Evolutionary conservation across 2,113 vertebrate species (phyloP).

Genomic region (Ictalurus furcatus): DNA sequence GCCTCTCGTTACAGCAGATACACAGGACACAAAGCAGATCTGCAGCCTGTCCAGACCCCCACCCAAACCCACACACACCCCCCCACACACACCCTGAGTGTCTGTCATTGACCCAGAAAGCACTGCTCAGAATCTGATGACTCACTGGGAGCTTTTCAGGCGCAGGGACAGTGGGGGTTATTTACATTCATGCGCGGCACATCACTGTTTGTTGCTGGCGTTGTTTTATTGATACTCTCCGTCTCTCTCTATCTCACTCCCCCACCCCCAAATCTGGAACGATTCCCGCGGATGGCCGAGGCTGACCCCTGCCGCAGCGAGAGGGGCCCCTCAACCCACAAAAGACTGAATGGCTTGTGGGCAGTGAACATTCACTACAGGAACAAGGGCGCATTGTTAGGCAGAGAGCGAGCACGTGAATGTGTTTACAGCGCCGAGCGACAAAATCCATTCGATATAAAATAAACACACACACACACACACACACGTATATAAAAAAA

Average conservation of each 20-base stretch:
- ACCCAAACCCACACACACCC: background rate
- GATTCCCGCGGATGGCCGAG: conserved; percentile 71
- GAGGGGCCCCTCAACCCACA: conserved; percentile 68
- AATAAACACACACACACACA: background rate
- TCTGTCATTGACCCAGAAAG: conserved; percentile 50
- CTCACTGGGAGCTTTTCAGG: conserved; percentile 52
- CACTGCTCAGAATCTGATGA: conserved; percentile 41
- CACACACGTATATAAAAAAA: too few relatives aligned
- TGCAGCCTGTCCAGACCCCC: background rate
- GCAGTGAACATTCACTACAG: conserved; percentile 73
- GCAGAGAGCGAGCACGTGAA: conserved; percentile 28
- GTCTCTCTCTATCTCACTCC: conserved; percentile 36
- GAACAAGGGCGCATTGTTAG: conserved; percentile 78
- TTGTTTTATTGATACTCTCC: conserved; percentile 43
- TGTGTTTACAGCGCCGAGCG: conserved; percentile 18
- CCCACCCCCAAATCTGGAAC: conserved; percentile 59
- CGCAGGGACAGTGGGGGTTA: conserved; percentile 43
- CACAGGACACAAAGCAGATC: conserved; percentile 43
- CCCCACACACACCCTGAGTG: background rate
- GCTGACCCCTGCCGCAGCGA: conserved; percentile 69
- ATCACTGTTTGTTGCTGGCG: conserved; percentile 46
- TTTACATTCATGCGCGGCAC: conserved; percentile 55
- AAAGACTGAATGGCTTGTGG: conserved; percentile 74
- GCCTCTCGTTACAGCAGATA: conserved; percentile 47
- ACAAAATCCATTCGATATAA: background rate